phyloP scores from a whole-genome alignment of 2,888 invertebrate genomes.

The Pteria penguin region DNA sequence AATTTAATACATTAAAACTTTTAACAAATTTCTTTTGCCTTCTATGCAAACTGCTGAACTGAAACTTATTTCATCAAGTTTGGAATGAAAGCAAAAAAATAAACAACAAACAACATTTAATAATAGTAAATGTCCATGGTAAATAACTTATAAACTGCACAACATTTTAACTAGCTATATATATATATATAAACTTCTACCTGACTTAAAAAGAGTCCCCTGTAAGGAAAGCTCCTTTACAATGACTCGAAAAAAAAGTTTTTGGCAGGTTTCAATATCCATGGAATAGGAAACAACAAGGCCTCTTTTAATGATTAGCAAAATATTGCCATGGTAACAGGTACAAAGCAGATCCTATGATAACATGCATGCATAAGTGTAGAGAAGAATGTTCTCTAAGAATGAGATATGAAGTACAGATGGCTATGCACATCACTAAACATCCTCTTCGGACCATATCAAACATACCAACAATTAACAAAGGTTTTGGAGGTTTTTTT shows the following conservation, averaged over 20 bases:
- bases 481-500: background rate
- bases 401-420: too few relatives aligned
- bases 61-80: background rate
- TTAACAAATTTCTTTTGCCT: too few relatives aligned
- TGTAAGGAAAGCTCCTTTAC: background rate
- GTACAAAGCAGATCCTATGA: background rate
- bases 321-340: background rate
- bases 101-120: constrained; percentile 25
- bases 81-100: constrained; percentile 4
- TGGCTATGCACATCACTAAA: too few relatives aligned
- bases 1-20: too few relatives aligned
- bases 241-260: constrained; percentile 17
- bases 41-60: background rate
- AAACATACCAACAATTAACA: constrained; percentile 4
- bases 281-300: constrained; percentile 7
- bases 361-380: background rate
- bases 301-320: constrained; percentile 14
- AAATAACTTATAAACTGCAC: constrained; percentile 37
- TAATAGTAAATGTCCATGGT: constrained; percentile 18
- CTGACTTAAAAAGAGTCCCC: background rate
- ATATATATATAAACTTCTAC: constrained; percentile 6
- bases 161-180: constrained; percentile 47
- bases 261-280: constrained; percentile 33
- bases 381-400: too few relatives aligned
- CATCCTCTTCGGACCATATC: background rate